Evolutionary conservation across 2,113 vertebrate genomes (phyloP), one percentile per base, ranked within the genome.

Genomic region (Cebidichthys violaceus): DNA sequence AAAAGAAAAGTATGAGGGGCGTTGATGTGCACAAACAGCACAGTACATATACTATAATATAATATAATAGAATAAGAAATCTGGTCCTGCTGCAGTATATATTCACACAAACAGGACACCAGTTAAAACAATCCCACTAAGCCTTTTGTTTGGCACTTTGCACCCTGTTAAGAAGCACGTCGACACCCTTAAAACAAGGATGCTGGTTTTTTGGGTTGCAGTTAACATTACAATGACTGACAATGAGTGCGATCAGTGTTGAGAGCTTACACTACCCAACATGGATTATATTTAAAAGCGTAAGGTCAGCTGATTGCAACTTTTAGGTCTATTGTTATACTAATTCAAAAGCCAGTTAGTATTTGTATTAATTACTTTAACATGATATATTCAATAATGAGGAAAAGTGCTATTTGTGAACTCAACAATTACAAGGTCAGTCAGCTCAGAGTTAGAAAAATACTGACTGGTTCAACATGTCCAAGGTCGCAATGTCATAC

Each of bases 131-230:
- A 41, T 85, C 27, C 20, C 2, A 15, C 15, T 47, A 61, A 71
- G 31, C 45, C 61, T 85, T 83, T 72, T 73, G 33, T 78, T 83
- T 86, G 5, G 24, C 24, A 37, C 60, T 27, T 64, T 54, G 4
- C 57, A 78, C 22, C 14, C n/a, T n/a, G 27, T 33, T 45, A 75
- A 79, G 67, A 75, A 52, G 22, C 60, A 17, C 47, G 52, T 57
- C 57, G 20, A 37, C 70, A 29, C 33, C 54, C 31, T 70, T 47
- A 55, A 54, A 70, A 70, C 4, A 22, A 55, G 9, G 57, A n/a
- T 1, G 15, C 1, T 39, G 47, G 1, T 18, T 33, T 65, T 24
- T 37, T 57, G 5, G 17, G 17, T 62, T 22, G 31, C 15, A 66
- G 57, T 64, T 77, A 73, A 62, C 73, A 60, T 39, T 84, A 76